Base-by-base conservation (phyloP, 1,140 invertebrate genomes). In the Onthophagus taurus region DNA sequence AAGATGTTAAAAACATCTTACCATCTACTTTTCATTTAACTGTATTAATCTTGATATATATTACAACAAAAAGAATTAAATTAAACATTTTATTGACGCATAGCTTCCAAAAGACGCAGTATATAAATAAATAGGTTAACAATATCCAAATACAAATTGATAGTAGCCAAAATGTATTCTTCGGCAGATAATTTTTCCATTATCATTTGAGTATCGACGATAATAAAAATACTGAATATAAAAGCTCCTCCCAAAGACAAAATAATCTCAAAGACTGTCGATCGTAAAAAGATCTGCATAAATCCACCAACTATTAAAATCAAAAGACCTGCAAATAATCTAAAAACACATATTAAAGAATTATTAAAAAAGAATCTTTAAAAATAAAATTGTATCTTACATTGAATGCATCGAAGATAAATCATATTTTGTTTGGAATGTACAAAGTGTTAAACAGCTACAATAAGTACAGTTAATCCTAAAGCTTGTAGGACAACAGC, bases 61-160 rank as follows among this genome's bases (percentile, higher is more conserved):
- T n/a, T n/a, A n/a, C n/a, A n/a, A n/a, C n/a, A n/a, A n/a, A n/a
- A n/a, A n/a, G n/a, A n/a, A n/a, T n/a, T n/a, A n/a, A n/a, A n/a
- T n/a, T n/a, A n/a, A n/a, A n/a, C n/a, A n/a, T n/a, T n/a, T n/a
- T n/a, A n/a, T n/a, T n/a, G n/a, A n/a, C 55, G 53, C 20, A 71
- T 51, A 41, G 73, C 75, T 44, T 73, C 72, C 23, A 85, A 64
- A 46, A 80, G 75, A 39, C 83, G 71, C n/a, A 91, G 67, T 49
- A 90, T 83, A 64, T 89, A 76, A 2, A 91, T 55, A 65, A 92
- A 92, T 29, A 91, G 69, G 62, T 91, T 90, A 30, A 91, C 72
- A 38, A 91, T 89, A 62, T 91, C 87, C 65, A 90, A 65, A 58
- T 92, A 92, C 3, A 92, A 72, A 58, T 85, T 85, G 50, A 91